A percentile compares a stretch with the other conserved stretches of the same genome.
These are phyloP conservation scores for Centropus unirufus DNA, from an alignment of 2,113 vertebrate genomes.

Conservation along the genomic window DNA sequence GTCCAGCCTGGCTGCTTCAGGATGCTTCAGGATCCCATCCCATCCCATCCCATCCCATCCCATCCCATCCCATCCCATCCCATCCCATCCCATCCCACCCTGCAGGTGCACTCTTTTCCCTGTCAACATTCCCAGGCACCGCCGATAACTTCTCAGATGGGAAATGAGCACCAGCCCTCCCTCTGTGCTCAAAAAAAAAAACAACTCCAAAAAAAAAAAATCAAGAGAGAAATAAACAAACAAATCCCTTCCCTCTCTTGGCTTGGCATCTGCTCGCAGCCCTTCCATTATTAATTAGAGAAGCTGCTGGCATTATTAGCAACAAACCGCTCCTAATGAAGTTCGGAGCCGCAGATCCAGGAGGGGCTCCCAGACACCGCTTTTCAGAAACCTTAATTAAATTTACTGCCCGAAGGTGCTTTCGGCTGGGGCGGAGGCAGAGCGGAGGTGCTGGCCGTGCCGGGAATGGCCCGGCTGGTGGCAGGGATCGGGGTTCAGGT, in stretches of 20 bases:
- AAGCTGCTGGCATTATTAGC: conserved; percentile 61
- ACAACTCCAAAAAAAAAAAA: too few species aligned
- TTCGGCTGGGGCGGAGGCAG: not conserved
- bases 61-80: too few species aligned
- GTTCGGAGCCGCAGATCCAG: conserved; percentile 57
- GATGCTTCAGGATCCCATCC: not conserved
- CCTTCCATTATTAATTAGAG: conserved; percentile 71
- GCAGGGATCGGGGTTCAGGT: not conserved
- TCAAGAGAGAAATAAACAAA: conserved; percentile 51
- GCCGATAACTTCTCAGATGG: not conserved
- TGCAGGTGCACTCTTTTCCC: not conserved
- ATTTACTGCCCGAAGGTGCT: conserved; percentile 57
- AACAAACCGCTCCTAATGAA: conserved; percentile 67
- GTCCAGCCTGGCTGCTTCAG: not conserved
- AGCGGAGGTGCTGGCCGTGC: not conserved
- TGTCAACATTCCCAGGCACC: not conserved
- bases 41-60: not conserved
- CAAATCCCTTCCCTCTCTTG: conserved; percentile 58
- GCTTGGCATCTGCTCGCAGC: conserved; percentile 62
- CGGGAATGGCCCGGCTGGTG: fast-evolving
- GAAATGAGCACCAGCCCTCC: not conserved
- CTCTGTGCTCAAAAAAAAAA: not conserved
- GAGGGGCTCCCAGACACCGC: conserved; percentile 55
- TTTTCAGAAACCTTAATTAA: conserved; percentile 68
- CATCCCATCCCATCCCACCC: not conserved